Conservation (phyloP, 2,113 vertebrate species). For the Larimichthys polyactis region DNA sequence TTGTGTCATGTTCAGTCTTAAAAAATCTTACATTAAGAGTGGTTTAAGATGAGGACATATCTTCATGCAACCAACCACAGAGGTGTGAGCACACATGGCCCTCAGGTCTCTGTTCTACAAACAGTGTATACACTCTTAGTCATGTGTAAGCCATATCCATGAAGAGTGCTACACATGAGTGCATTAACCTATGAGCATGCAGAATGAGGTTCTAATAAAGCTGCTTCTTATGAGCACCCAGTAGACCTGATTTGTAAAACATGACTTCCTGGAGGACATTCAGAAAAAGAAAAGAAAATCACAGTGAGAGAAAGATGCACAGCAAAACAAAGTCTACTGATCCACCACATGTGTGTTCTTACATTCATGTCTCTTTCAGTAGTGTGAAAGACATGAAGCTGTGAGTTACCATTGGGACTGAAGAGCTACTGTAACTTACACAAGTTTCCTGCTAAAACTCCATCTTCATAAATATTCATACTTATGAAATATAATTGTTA, state of each 20-base stretch:
- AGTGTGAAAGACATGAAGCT: neutral
- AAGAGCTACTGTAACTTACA: neutral
- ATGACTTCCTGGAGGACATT: conserved; percentile 27
- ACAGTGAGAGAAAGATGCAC: conserved; percentile 8
- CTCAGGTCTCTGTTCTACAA: neutral
- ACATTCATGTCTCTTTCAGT: neutral
- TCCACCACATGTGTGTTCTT: neutral
- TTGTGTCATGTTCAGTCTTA: neutral
- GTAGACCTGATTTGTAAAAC: neutral
- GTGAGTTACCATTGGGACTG: neutral
- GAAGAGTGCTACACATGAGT: neutral
- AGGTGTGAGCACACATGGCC: neutral
- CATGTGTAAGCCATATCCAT: neutral
- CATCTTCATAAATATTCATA: conserved; percentile 19
- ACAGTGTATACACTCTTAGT: neutral
- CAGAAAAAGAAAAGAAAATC: conserved; percentile 1
- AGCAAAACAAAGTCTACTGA: neutral
- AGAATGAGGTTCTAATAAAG: neutral
- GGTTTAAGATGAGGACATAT: too few relatives aligned
- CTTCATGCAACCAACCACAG: neutral
- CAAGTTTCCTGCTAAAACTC: neutral
- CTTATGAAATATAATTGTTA: neutral
- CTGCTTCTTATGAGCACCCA: neutral
- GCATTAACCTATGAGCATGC: neutral
- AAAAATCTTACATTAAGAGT: too few relatives aligned